Percentiles rank a stretch among this genome's conserved stretches.
These are phyloP conservation scores for Chaetogeoica ovagalla DNA, from an alignment of 2,888 invertebrate genomes.

Conservation along the genomic window DNA sequence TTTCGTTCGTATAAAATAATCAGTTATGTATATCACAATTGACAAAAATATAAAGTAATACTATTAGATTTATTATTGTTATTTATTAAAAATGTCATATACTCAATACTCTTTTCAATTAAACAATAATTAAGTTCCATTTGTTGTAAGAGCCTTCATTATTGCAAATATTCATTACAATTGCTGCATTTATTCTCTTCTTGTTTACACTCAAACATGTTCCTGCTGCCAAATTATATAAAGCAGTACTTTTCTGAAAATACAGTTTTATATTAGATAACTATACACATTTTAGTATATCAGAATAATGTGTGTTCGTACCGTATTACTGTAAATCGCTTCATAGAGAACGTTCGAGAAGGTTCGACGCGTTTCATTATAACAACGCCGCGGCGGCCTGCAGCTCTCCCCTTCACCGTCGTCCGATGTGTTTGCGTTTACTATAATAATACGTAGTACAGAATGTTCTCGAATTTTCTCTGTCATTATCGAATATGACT, in stretches of 20 bases:
- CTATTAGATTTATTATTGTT: neutral
- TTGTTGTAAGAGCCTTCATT: conserved; percentile 58
- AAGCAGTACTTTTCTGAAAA: conserved; percentile 70
- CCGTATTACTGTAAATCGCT: too few species aligned
- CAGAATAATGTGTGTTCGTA: too few species aligned
- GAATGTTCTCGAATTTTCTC: too few species aligned
- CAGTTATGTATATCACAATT: too few species aligned
- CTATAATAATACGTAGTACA: too few species aligned
- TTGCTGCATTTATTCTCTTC: conserved; percentile 61
- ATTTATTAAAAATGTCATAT: neutral
- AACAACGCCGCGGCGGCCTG: neutral
- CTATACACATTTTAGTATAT: too few species aligned
- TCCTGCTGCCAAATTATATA: conserved; percentile 85
- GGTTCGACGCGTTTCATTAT: neutral
- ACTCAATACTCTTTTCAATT: neutral
- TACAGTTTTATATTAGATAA: too few species aligned
- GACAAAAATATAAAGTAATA: too few species aligned
- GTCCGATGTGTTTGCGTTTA: neutral
- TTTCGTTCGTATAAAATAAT: too few species aligned
- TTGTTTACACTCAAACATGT: conserved; percentile 73
- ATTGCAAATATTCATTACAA: conserved; percentile 68
- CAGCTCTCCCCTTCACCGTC: neutral
- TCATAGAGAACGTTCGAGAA: conserved; percentile 1
- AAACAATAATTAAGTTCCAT: too few species aligned
- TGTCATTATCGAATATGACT: too few species aligned